Conservation (phyloP, 1,140 invertebrate genomes). For the Drosophila pandora region DNA sequence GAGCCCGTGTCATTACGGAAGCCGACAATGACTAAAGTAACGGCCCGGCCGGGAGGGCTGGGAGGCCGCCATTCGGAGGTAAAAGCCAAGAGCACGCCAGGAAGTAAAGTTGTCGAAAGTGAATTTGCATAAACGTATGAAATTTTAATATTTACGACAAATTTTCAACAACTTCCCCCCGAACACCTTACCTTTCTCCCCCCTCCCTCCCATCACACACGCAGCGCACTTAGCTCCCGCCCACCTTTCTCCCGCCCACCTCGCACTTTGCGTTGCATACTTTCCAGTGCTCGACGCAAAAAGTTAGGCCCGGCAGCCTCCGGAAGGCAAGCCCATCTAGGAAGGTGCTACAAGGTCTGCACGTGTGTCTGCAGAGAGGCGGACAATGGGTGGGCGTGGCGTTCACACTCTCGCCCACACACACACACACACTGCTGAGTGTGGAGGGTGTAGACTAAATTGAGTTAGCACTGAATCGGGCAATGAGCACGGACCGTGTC, state of each 20-base stretch:
- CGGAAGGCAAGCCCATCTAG: not conserved
- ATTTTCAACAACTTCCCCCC: constrained; percentile 54
- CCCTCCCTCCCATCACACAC: not conserved
- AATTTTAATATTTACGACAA: constrained; percentile 81
- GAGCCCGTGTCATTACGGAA: constrained; percentile 52
- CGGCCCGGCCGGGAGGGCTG: not conserved
- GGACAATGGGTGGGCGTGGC: constrained; percentile 27
- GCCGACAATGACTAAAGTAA: constrained; percentile 37
- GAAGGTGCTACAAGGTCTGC: not conserved
- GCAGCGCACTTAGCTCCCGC: constrained; percentile 14
- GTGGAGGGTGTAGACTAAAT: constrained; percentile 51
- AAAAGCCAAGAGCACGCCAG: constrained; percentile 50
- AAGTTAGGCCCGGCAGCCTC: constrained; percentile 22
- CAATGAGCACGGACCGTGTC: constrained; percentile 45
- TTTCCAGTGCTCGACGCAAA: constrained; percentile 24
- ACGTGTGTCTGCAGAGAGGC: constrained; percentile 1
- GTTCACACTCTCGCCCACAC: not conserved
- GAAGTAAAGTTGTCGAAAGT: constrained; percentile 74
- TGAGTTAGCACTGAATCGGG: constrained; percentile 59
- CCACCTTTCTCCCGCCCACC: not conserved
- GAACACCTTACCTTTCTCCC: too few species aligned
- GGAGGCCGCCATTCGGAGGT: constrained; percentile 1
- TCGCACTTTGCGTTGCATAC: constrained; percentile 36
- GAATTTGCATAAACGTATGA: constrained; percentile 80
- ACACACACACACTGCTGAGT: too few species aligned